Percentiles rank a stretch among this genome's conserved stretches.
Conservation (phyloP, 2,113 vertebrate species). For the Silurus asotus region DNA sequence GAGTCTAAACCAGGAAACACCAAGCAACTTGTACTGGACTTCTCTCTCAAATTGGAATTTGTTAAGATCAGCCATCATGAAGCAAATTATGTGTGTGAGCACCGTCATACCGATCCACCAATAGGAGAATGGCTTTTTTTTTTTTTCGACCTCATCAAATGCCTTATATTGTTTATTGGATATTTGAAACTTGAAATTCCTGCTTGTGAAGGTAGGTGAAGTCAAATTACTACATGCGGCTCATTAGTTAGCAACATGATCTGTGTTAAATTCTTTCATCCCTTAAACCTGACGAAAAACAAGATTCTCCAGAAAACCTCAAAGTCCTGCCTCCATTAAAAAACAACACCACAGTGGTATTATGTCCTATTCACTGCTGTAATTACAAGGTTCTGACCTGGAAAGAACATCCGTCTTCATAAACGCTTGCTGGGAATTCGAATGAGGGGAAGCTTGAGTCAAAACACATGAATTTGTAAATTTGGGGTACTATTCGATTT, state of each 20-base stretch:
- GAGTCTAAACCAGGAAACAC: too few species aligned
- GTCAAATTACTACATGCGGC: neutral
- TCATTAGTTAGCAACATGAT: neutral
- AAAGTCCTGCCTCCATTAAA: neutral
- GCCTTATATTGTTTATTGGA: neutral
- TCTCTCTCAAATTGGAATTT: neutral
- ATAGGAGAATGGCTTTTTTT: neutral
- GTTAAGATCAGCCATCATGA: neutral
- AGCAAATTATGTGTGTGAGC: neutral
- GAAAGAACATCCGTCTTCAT: neutral
- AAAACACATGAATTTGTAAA: neutral
- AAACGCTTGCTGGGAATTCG: neutral
- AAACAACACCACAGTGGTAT: neutral
- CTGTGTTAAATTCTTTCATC: neutral
- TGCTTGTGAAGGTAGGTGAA: neutral
- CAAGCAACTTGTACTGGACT: too few species aligned
- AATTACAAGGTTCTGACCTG: constrained; percentile 27
- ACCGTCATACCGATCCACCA: neutral
- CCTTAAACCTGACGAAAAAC: neutral
- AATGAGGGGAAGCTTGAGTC: neutral
- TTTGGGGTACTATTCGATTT: too few species aligned
- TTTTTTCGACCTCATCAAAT: neutral
- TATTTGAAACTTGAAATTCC: too few species aligned
- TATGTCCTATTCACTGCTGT: constrained; percentile 7
- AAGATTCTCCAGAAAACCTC: neutral